phyloP scores from a whole-genome alignment of 2,888 invertebrate genomes.

The Pristionchus entomophagus region DNA sequence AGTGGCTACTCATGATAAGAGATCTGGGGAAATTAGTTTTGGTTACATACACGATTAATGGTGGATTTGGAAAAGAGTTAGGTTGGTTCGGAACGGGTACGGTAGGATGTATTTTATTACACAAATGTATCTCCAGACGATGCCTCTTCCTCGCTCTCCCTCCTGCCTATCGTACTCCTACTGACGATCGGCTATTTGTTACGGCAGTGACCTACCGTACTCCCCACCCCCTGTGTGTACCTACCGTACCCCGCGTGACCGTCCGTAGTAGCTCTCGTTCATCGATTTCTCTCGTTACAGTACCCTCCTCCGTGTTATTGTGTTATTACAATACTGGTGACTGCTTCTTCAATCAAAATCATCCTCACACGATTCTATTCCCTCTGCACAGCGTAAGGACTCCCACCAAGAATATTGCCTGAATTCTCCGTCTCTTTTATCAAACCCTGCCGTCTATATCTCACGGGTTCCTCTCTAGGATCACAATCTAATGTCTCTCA shows the following conservation, averaged over 20 bases:
- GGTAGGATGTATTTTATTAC: too few species aligned
- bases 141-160: conserved; percentile 40
- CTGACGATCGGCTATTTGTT: not conserved
- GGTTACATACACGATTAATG: too few species aligned
- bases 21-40: too few species aligned
- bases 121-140: not conserved
- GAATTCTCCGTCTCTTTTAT: not conserved
- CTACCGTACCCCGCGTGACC: not conserved
- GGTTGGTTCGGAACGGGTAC: too few species aligned
- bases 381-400: not conserved
- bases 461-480: not conserved
- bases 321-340: conserved; percentile 8
- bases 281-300: conserved; percentile 16
- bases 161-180: conserved; percentile 10
- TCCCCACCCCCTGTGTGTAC: not conserved
- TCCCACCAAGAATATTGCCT: not conserved
- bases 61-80: too few species aligned
- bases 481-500: not conserved
- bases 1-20: too few species aligned
- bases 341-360: conserved; percentile 3
- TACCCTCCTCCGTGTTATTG: not conserved
- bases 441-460: not conserved
- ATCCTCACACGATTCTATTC: not conserved
- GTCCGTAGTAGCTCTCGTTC: conserved; percentile 7
- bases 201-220: conserved; percentile 20